Percentiles rank a stretch among this genome's conserved stretches.
These are phyloP conservation scores for Habrosyne pyritoides DNA, from an alignment of 2,888 invertebrate genomes.

Conservation along the genomic window DNA sequence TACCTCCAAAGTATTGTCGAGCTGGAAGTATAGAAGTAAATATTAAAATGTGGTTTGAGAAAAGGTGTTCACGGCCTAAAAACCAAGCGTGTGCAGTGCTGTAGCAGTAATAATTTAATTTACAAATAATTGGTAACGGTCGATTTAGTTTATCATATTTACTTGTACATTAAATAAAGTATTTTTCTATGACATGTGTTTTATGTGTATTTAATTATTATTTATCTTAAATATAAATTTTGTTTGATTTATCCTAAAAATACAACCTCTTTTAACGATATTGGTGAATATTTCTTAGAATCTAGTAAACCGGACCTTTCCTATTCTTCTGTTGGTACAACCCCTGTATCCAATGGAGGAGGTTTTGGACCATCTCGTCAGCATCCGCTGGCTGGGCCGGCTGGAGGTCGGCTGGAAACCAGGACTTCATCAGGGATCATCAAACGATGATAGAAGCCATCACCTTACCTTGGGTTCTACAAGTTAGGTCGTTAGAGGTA, in stretches of 20 bases:
- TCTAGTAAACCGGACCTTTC: constrained; percentile 67
- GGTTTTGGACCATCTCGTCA: constrained; percentile 89
- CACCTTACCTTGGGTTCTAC: constrained; percentile 19
- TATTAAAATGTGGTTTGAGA: neutral
- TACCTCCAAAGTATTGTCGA: constrained; percentile 86
- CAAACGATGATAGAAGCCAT: constrained; percentile 38
- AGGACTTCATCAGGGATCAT: constrained; percentile 57
- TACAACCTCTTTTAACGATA: neutral
- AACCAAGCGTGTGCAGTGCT: constrained; percentile 18
- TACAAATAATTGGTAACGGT: neutral
- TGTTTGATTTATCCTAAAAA: too few species aligned
- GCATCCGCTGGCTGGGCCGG: constrained; percentile 81
- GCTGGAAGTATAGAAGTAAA: constrained; percentile 71
- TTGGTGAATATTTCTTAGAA: neutral
- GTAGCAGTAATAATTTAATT: constrained; percentile 8
- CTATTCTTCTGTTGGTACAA: constrained; percentile 85
- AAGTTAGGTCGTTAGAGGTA: neutral
- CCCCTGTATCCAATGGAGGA: constrained; percentile 90
- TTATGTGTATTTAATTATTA: too few species aligned
- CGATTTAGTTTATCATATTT: neutral
- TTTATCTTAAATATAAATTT: too few species aligned
- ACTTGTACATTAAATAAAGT: neutral
- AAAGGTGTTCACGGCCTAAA: constrained; percentile 3
- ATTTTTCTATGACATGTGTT: too few species aligned
- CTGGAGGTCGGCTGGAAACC: constrained; percentile 72